phyloP scores from a whole-genome alignment of 2,888 invertebrate genomes.

The Brenthis hecate region DNA sequence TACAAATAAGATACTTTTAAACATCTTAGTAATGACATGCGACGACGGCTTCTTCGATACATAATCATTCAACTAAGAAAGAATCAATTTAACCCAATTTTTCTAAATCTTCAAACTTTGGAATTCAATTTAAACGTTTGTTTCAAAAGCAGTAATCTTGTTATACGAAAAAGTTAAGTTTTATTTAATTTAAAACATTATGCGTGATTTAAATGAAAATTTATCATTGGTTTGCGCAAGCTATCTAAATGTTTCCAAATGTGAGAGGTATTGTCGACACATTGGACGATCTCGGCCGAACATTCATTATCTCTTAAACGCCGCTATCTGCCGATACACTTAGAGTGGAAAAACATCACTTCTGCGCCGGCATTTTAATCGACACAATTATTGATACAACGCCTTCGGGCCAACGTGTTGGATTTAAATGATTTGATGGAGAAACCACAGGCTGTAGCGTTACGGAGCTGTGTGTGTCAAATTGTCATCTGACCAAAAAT shows the following conservation, averaged over 20 bases:
- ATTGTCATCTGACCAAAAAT: too few relatives aligned
- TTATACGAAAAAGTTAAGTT: neutral
- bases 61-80: too few relatives aligned
- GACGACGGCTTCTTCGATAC: too few relatives aligned
- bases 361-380: constrained; percentile 42
- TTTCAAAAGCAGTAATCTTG: too few relatives aligned
- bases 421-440: constrained; percentile 21
- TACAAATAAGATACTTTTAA: too few relatives aligned
- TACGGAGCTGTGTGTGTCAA: too few relatives aligned
- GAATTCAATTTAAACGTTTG: too few relatives aligned
- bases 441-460: constrained; percentile 34
- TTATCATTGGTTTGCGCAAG: constrained; percentile 17
- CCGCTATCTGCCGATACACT: constrained; percentile 34
- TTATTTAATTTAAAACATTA: constrained; percentile 9
- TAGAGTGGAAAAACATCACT: constrained; percentile 39
- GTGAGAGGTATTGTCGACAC: constrained; percentile 21
- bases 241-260: constrained; percentile 31
- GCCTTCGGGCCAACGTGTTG: constrained; percentile 40
- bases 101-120: too few relatives aligned
- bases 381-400: constrained; percentile 59
- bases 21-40: too few relatives aligned
- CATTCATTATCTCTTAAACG: constrained; percentile 20
- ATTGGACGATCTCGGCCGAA: constrained; percentile 22
- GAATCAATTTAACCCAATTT: too few relatives aligned
- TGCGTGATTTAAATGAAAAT: constrained; percentile 14